These are phyloP conservation scores for Meles meles DNA, from an alignment of 2,113 vertebrate genomes.

Conservation along the genomic window DNA sequence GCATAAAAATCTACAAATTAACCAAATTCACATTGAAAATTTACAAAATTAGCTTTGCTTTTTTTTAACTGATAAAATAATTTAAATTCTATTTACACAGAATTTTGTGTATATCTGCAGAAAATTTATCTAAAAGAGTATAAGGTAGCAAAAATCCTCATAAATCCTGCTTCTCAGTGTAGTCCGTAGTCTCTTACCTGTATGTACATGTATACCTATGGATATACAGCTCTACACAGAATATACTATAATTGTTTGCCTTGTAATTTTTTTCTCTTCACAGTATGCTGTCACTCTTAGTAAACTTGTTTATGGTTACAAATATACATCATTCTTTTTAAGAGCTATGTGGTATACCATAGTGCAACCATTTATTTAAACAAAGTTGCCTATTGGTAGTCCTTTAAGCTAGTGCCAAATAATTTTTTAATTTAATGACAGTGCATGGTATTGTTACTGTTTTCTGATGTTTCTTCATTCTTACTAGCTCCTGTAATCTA, in stretches of 20 bases:
- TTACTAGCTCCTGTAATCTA: not conserved
- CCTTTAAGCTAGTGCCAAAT: not conserved
- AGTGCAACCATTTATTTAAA: not conserved
- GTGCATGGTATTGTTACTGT: not conserved
- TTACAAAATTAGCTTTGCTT: conserved; percentile 13
- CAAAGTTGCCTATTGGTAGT: not conserved
- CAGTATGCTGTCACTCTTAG: not conserved
- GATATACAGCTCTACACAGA: not conserved
- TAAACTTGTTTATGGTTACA: not conserved
- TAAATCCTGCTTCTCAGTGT: not conserved
- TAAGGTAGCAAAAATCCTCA: not conserved
- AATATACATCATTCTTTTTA: not conserved
- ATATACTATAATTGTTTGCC: not conserved
- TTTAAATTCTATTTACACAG: not conserved
- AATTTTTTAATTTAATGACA: not conserved
- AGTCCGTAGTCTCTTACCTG: not conserved
- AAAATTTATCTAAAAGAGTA: not conserved
- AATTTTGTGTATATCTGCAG: not conserved
- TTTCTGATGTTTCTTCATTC: not conserved
- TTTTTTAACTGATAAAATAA: conserved; percentile 9
- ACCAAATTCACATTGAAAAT: not conserved
- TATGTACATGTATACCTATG: not conserved
- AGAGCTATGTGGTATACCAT: not conserved
- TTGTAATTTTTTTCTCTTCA: not conserved
- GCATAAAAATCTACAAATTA: not conserved